Evolutionary conservation across 2,113 vertebrate species (phyloP), one percentile per base, ranked within the genome.

Genomic region (Dipodomys stephensi): DNA sequence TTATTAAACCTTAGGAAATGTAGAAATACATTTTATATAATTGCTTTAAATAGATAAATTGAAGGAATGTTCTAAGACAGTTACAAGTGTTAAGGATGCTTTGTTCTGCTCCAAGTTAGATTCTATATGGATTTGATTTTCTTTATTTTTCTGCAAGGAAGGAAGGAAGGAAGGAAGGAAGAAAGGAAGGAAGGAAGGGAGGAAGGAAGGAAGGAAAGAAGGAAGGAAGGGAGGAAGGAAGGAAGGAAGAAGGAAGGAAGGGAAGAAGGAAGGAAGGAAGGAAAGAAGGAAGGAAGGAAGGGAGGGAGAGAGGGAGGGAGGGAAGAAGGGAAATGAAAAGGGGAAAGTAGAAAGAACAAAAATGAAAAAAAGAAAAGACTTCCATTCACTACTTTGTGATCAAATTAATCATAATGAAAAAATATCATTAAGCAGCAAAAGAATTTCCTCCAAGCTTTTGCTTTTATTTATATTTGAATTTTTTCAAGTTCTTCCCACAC

Each of bases 361-460:
- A 32, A 23, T 71, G 53, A 73, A 57, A 13, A 7, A 15, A 64
- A 78, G 7, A 27, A 69, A 60, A 60, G 92, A 53, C 13, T 53
- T 46, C 11, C 16, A 53, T 74, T 93, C 77, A 86, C 23, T 53
- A 89, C 10, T 80, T 62, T 84, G 23, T 81, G 67, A 10, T 78
- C 25, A 83, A 30, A 88, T 9, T 88, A 87, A 87, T 87, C n/a
- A 92, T 13, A 83, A 23, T 39, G 7, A 90, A 92, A 93, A 88
- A 57, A 83, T 60, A 20, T 77, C 28, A 71, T 13, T 46, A 25
- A 83, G 20, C 20, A 80, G 44, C 15, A 32, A 74, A 79, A 84
- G 4, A 57, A 80, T 78, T 83, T 67, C 15, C 19, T 22, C 0
- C 8, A 57, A 74, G 16, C 39, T 89, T 83, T 91, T 88, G 53